Evolutionary conservation across 2,797 vertebrate genomes (phyloP), one percentile per base, ranked within the genome.

Genomic region (Etheostoma nigrum): DNA sequence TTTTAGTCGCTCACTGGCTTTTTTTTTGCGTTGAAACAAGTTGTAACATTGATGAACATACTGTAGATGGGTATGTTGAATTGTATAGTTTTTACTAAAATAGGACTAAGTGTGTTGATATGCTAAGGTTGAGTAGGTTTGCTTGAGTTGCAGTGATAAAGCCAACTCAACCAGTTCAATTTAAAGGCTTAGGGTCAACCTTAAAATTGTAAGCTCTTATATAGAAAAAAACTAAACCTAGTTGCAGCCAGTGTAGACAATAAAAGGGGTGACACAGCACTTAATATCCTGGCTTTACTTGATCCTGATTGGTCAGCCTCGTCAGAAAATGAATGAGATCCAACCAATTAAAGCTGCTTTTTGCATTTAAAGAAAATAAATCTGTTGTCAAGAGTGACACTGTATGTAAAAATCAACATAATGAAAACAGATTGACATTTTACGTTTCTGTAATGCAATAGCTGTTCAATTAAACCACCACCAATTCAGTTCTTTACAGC

Each of bases 241-340:
- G 45, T 51, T 42, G 40, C 33, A 45, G 58, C 55, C 60, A 10
- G 13, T 0, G 5, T n/a, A 4, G 30, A 65, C 61, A 25, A 49
- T 23, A n/a, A 72, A 54, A 60, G n/a, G 8, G 30, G 11, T 54
- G 21, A 67, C 52, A 51, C 45, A n/a, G 27, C 0, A 13, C 6
- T 42, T 10, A 21, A 13, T 27, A 8, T 61, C 14, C 48, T 13
- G 1, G 23, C 36, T 27, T 40, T 15, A 6, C 47, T 64, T 18
- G 12, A 51, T 51, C 42, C 40, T 57, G 58, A 82, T 57, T 30
- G 67, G 74, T 52, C 13, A 8, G 27, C 13, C 11, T 61, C 0
- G 1, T 55, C 48, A 4, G 44, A 23, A 49, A 48, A 67, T 6
- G 4, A 6, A 13, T 3, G 8, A 6, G 5, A 44, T 44, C 23